Percentiles rank a stretch among this genome's conserved stretches.
Conservation (phyloP, 2,888 invertebrate species). For the Caenorhabditis auriculariae region DNA sequence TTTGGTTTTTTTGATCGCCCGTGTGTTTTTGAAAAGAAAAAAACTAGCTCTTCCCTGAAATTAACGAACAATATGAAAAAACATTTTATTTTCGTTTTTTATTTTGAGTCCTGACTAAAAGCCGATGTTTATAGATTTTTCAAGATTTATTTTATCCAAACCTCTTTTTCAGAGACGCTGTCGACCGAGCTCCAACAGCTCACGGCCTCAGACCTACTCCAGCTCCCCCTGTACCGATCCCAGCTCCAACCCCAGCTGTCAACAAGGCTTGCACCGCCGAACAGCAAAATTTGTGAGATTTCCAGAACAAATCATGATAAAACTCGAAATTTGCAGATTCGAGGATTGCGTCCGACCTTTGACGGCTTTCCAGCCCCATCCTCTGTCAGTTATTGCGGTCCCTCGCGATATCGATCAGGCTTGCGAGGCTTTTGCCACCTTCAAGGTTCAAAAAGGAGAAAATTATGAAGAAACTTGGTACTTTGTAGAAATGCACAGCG, state of each 20-base stretch:
- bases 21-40: too few species aligned
- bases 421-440: conserved; percentile 50
- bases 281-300: conserved; percentile 45
- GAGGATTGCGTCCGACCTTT: conserved; percentile 56
- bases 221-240: conserved; percentile 33
- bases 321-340: conserved; percentile 20
- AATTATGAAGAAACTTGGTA: background rate
- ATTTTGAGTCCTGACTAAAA: too few species aligned
- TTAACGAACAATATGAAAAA: too few species aligned
- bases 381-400: conserved; percentile 57
- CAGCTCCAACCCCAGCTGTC: conserved; percentile 19
- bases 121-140: too few species aligned
- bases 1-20: too few species aligned
- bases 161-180: background rate
- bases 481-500: conserved; percentile 24
- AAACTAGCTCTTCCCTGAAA: too few species aligned
- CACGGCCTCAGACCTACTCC: conserved; percentile 8
- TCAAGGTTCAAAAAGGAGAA: conserved; percentile 32
- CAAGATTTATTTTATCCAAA: too few species aligned
- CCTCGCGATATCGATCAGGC: conserved; percentile 58
- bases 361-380: conserved; percentile 59
- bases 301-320: background rate
- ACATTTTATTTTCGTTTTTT: too few species aligned
- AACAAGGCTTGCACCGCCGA: conserved; percentile 38
- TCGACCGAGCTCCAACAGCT: conserved; percentile 15